Evolutionary conservation across 2,888 invertebrate species (phyloP).

Genomic region (Rambutsinella grinnellia): DNA sequence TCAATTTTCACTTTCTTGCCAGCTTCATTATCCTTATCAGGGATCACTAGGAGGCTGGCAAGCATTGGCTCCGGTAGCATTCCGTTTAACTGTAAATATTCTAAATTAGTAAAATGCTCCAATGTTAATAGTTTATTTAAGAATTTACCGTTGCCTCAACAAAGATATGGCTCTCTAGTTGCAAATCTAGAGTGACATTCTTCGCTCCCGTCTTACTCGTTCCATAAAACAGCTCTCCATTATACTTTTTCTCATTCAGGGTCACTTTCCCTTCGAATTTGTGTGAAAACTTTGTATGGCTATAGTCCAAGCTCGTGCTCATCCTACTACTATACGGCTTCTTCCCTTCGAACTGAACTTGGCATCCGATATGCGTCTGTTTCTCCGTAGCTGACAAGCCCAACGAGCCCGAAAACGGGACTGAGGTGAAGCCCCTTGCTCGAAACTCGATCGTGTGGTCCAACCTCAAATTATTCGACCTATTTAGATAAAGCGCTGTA

Average conservation of each 20-base stretch:
- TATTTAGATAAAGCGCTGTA: slow-evolving; percentile 62
- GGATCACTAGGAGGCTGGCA: slow-evolving; percentile 47
- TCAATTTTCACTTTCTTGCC: slow-evolving; percentile 58
- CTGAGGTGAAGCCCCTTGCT: slow-evolving; percentile 52
- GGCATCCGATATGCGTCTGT: slow-evolving; percentile 60
- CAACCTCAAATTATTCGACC: slow-evolving; percentile 58
- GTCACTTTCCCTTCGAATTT: slow-evolving; percentile 64
- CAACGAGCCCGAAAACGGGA: slow-evolving; percentile 58
- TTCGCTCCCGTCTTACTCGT: slow-evolving; percentile 45
- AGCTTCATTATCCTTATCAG: slow-evolving; percentile 65
- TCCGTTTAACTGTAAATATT: slow-evolving; percentile 54
- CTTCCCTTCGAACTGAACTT: slow-evolving; percentile 60
- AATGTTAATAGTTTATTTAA: slow-evolving; percentile 1
- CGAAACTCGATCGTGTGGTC: slow-evolving; percentile 63
- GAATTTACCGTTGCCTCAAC: slow-evolving; percentile 65
- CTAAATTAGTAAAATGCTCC: neutral
- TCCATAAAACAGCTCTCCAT: slow-evolving; percentile 52
- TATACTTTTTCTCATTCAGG: slow-evolving; percentile 64
- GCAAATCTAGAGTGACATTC: slow-evolving; percentile 63
- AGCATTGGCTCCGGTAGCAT: slow-evolving; percentile 49
- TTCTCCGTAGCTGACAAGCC: slow-evolving; percentile 62
- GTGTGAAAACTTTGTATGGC: slow-evolving; percentile 56
- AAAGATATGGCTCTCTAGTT: slow-evolving; percentile 64
- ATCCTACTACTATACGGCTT: slow-evolving; percentile 54
- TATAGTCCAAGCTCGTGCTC: slow-evolving; percentile 63